A percentile compares a stretch with the other conserved stretches of the same genome.
Conservation (phyloP, 2,113 vertebrate species). For the Pelecanoides urinatrix region DNA sequence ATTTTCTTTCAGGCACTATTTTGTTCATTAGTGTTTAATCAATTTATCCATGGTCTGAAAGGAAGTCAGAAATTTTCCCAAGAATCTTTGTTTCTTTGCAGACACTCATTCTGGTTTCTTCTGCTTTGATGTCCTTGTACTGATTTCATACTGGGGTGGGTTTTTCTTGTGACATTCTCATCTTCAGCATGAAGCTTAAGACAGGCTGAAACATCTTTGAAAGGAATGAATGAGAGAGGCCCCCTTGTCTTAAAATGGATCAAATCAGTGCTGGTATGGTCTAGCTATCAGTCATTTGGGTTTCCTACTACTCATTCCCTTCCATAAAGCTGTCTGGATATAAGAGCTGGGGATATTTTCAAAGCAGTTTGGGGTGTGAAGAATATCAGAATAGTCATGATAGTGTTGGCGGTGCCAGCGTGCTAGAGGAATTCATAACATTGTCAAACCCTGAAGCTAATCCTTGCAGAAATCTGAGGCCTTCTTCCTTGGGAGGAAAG, state of each 20-base stretch:
- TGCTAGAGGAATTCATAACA: not conserved
- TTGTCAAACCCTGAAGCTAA: not conserved
- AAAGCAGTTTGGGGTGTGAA: not conserved
- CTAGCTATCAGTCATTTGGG: not conserved
- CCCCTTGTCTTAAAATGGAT: not conserved
- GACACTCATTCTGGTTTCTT: not conserved
- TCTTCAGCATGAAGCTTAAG: not conserved
- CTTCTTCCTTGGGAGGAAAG: not conserved
- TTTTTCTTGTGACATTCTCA: not conserved
- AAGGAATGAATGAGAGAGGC: not conserved
- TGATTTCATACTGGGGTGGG: not conserved
- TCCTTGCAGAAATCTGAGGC: not conserved
- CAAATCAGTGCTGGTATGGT: not conserved
- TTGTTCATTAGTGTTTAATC: constrained; percentile 3
- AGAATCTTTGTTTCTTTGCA: not conserved
- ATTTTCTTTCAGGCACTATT: not conserved
- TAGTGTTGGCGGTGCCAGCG: not conserved
- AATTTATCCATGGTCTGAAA: constrained; percentile 17
- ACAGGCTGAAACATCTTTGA: not conserved
- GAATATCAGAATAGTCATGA: not conserved
- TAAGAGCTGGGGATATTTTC: not conserved
- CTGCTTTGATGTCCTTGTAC: not conserved
- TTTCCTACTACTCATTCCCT: not conserved
- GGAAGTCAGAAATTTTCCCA: not conserved
- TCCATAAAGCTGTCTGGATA: not conserved